Percentiles rank a stretch among this genome's conserved stretches.
These are phyloP conservation scores for Drosophila mojavensis DNA, from an alignment of 1,140 invertebrate species.

Conservation along the genomic window DNA sequence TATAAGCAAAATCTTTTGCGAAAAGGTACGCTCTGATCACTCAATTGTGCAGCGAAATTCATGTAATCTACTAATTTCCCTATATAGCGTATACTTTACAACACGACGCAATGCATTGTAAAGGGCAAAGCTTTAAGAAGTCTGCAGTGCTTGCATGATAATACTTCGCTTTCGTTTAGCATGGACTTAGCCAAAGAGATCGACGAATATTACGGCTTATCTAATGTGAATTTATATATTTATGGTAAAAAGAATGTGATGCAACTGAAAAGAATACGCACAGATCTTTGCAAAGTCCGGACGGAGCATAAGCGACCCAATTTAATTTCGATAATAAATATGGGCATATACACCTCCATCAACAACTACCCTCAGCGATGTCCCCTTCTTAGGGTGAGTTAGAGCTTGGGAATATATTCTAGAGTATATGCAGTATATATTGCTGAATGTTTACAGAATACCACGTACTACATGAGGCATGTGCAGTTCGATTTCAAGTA, in stretches of 20 bases:
- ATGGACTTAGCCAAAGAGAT: background rate
- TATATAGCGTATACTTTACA: too few species aligned
- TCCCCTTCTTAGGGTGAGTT: constrained; percentile 30
- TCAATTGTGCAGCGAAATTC: too few species aligned
- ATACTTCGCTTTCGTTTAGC: background rate
- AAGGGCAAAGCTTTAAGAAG: too few species aligned
- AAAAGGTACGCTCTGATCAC: too few species aligned
- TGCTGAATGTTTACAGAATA: constrained; percentile 19
- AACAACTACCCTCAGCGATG: constrained; percentile 33
- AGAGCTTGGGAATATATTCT: background rate
- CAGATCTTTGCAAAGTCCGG: background rate
- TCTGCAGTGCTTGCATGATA: too few species aligned
- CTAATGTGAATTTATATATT: background rate
- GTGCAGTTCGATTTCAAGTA: constrained; percentile 21
- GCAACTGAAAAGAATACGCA: background rate
- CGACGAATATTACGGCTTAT: background rate
- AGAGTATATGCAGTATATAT: too few species aligned
- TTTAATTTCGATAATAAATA: constrained; percentile 1
- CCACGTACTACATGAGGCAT: background rate
- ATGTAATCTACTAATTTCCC: too few species aligned
- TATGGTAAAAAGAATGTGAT: background rate
- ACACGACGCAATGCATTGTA: too few species aligned
- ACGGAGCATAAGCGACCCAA: background rate
- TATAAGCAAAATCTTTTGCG: background rate
- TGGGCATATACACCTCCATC: background rate